These are phyloP conservation scores for Sylvilagus bachmani DNA, from an alignment of 2,113 vertebrate species.

Conservation along the genomic window DNA sequence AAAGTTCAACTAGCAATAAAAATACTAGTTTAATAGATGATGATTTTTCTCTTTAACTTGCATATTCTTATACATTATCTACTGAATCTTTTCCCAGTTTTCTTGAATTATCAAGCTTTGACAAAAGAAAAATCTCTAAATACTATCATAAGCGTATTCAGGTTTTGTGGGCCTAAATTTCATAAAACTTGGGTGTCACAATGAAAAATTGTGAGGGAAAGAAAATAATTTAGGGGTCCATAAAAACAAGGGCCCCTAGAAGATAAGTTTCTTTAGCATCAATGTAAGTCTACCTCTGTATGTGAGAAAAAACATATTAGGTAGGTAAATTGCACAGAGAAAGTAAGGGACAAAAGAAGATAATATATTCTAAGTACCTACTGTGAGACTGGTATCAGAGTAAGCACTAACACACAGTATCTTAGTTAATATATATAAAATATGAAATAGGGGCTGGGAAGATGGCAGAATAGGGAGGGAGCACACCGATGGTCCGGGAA, in stretches of 20 bases:
- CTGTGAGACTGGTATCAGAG: background rate
- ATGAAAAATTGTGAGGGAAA: background rate
- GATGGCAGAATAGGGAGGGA: too few relatives aligned
- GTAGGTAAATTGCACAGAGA: background rate
- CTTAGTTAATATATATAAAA: background rate
- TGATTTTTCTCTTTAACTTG: constrained; percentile 18
- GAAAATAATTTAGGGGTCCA: background rate
- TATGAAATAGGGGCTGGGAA: too few relatives aligned
- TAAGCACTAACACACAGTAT: background rate
- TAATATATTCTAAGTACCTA: background rate
- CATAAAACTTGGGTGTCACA: background rate
- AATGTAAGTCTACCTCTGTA: background rate
- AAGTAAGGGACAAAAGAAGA: background rate
- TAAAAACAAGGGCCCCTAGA: background rate
- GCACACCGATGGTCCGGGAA: too few relatives aligned
- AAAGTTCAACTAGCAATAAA: constrained; percentile 7
- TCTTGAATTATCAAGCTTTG: constrained; percentile 7
- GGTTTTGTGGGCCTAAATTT: background rate
- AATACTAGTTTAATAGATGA: background rate
- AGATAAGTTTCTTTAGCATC: background rate
- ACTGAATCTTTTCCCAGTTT: background rate
- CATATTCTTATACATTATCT: background rate
- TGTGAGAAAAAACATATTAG: background rate
- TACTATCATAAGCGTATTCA: background rate
- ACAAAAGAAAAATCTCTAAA: background rate